A percentile compares a stretch with the other conserved stretches of the same genome.
These are phyloP conservation scores for Oncorhynchus tshawytscha DNA, from an alignment of 2,113 vertebrate species.

Conservation along the genomic window DNA sequence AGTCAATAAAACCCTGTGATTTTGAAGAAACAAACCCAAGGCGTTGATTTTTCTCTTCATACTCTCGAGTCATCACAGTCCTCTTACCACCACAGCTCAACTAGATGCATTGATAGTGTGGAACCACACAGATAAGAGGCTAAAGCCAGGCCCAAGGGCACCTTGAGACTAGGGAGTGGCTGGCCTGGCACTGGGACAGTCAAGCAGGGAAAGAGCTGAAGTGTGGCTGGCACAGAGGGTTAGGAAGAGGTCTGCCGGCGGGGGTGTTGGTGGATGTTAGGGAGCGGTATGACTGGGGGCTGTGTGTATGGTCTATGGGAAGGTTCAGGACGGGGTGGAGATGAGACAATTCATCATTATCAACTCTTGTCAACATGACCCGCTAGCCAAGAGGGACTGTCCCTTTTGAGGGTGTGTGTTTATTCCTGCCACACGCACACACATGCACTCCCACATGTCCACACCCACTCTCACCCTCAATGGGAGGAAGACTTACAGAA, in stretches of 20 bases:
- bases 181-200: conserved; percentile 22
- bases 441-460: not conserved
- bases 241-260: not conserved
- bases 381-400: conserved; percentile 10
- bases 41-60: conserved; percentile 43
- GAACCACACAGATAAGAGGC: conserved; percentile 51
- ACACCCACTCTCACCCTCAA: not conserved
- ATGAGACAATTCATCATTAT: conserved; percentile 28
- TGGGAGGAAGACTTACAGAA: conserved; percentile 58
- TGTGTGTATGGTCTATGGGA: not conserved
- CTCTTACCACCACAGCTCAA: conserved; percentile 13
- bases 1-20: conserved; percentile 41
- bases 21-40: conserved; percentile 32
- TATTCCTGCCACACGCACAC: conserved; percentile 4
- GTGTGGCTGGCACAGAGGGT: conserved; percentile 13
- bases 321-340: not conserved
- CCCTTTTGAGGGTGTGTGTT: conserved; percentile 4
- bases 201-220: conserved; percentile 20
- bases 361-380: conserved; percentile 6
- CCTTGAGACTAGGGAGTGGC: conserved; percentile 37
- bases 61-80: conserved; percentile 4
- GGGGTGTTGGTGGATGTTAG: not conserved
- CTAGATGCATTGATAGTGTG: conserved; percentile 37
- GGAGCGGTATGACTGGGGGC: conserved; percentile 10
- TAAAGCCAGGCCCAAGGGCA: conserved; percentile 27